Percentiles rank a stretch among this genome's conserved stretches.
These are phyloP conservation scores for Protodeltote pygarga DNA, from an alignment of 2,888 invertebrate species.

Conservation along the genomic window DNA sequence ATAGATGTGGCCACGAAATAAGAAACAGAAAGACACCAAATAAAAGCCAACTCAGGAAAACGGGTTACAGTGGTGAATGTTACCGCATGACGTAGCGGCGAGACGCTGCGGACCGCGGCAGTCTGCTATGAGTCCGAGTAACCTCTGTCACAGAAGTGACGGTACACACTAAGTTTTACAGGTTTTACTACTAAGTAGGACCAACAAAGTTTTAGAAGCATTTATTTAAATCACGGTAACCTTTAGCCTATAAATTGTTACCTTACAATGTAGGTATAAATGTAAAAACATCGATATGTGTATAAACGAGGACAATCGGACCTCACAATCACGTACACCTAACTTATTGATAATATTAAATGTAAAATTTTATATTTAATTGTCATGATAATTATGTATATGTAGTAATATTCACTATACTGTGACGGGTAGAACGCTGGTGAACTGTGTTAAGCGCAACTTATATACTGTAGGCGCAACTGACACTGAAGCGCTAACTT, in stretches of 20 bases:
- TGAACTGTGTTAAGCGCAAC: no score
- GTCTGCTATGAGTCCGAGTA: conserved; percentile 46
- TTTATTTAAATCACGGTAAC: background rate
- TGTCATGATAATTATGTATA: no score
- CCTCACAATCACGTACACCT: conserved; percentile 3
- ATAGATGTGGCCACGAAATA: conserved; percentile 1
- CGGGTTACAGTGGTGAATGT: conserved; percentile 35
- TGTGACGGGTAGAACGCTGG: no score
- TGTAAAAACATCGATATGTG: conserved; percentile 52
- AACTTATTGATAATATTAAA: background rate
- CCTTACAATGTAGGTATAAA: conserved; percentile 60
- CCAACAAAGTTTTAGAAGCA: background rate
- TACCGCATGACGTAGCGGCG: conserved; percentile 44
- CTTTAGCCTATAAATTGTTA: conserved; percentile 41
- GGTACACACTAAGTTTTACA: background rate
- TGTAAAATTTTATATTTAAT: no score
- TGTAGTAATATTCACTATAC: no score
- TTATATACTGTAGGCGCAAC: no score
- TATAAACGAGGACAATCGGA: conserved; percentile 24
- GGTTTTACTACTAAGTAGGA: background rate
- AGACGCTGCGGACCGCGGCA: background rate
- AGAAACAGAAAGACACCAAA: conserved; percentile 26
- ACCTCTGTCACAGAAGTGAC: conserved; percentile 32
- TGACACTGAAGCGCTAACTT: no score
- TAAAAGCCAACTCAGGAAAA: conserved; percentile 42